A percentile compares a stretch with the other conserved stretches of the same genome.
Conservation (phyloP, 2,888 invertebrate genomes). For the Cryptus viduatorius region DNA sequence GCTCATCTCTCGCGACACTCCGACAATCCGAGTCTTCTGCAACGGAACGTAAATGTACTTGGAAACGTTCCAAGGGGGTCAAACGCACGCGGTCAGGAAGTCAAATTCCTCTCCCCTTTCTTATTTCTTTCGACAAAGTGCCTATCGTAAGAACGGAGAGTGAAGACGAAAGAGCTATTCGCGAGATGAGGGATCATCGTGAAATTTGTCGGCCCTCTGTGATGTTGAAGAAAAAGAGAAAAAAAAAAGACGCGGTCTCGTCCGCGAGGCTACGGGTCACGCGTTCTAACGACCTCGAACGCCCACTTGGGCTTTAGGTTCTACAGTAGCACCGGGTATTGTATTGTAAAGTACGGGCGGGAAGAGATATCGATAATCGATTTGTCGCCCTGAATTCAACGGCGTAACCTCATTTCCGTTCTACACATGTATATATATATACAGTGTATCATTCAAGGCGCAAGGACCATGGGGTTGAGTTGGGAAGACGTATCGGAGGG, state of each 20-base stretch:
- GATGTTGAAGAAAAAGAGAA: no score
- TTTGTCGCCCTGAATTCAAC: constrained; percentile 57
- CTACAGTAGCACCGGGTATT: neutral
- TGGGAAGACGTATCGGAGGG: constrained; percentile 13
- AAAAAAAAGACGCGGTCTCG: neutral
- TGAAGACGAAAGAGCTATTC: neutral
- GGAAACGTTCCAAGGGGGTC: neutral
- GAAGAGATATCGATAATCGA: constrained; percentile 58
- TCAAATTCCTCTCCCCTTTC: neutral
- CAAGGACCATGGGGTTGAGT: constrained; percentile 17
- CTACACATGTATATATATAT: neutral
- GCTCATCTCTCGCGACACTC: neutral
- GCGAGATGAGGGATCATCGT: neutral
- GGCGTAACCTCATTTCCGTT: constrained; percentile 52
- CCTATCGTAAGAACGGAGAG: neutral
- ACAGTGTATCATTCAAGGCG: constrained; percentile 33
- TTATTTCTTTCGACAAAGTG: no score
- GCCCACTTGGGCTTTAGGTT: constrained; percentile 11
- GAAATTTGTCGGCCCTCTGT: neutral
- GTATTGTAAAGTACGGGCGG: constrained; percentile 35
- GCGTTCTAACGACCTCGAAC: constrained; percentile 28
- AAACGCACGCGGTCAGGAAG: neutral
- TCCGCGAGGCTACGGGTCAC: constrained; percentile 8
- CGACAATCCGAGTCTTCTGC: neutral
- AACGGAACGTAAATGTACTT: neutral